Conservation (phyloP, 2,113 vertebrate genomes). For the Pangasianodon gigas region DNA sequence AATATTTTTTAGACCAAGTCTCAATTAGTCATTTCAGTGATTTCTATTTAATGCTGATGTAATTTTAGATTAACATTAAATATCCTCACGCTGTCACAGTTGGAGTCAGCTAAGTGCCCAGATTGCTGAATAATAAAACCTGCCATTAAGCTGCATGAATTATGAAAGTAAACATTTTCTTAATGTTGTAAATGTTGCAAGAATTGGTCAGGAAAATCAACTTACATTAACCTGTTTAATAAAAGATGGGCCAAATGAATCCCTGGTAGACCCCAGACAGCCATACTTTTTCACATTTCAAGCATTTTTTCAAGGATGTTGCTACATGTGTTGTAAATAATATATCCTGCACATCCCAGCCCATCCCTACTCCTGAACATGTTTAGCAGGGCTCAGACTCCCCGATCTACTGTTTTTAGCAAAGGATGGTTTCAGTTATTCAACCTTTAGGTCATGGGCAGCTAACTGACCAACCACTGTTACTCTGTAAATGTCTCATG, state of each 20-base stretch:
- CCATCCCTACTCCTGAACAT: background rate
- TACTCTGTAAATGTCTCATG: background rate
- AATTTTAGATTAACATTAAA: slow-evolving; percentile 9
- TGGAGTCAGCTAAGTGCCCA: slow-evolving; percentile 14
- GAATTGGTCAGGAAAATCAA: background rate
- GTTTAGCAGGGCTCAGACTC: background rate
- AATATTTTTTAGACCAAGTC: background rate
- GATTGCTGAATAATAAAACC: slow-evolving; percentile 21
- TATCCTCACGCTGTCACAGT: slow-evolving; percentile 17
- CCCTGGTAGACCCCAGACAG: background rate
- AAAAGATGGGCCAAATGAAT: background rate
- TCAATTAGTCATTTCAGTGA: background rate
- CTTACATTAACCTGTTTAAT: slow-evolving; percentile 7
- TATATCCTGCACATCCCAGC: background rate
- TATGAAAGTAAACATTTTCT: slow-evolving; percentile 13
- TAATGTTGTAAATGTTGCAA: background rate
- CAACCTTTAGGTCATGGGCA: background rate
- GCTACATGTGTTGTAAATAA: slow-evolving; percentile 13
- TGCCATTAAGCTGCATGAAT: slow-evolving; percentile 20
- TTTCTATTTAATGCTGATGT: slow-evolving; percentile 13
- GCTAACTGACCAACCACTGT: background rate
- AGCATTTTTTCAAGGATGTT: background rate
- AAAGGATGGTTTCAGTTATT: background rate
- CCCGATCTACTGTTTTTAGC: background rate
- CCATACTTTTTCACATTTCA: background rate